Conservation (phyloP, 2,888 invertebrate species). For the Cosmia pyralina region DNA sequence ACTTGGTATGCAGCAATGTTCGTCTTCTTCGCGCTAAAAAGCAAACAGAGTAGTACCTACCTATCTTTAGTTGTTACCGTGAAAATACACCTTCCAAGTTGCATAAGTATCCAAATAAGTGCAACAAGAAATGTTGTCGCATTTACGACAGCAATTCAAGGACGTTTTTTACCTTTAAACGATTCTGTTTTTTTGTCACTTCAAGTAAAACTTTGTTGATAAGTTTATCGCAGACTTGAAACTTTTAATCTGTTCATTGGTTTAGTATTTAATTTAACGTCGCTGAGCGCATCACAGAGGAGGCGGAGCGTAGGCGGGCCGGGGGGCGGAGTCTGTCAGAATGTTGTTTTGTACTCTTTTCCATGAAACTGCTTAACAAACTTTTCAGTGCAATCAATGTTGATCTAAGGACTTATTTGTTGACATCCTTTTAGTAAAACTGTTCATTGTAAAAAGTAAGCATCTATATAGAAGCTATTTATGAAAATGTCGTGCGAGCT, state of each 20-base stretch:
- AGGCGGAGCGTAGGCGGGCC: constrained; percentile 18
- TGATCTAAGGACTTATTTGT: background rate
- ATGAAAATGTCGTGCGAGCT: background rate
- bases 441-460: background rate
- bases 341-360: background rate
- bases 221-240: background rate
- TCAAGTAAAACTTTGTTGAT: background rate
- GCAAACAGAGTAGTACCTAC: background rate
- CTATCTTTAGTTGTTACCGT: background rate
- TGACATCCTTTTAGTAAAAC: constrained; percentile 4
- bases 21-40: background rate
- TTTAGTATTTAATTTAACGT: constrained; percentile 4
- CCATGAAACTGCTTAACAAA: background rate
- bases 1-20: background rate
- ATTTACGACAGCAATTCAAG: background rate
- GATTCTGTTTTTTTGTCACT: background rate
- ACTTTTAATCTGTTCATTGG: background rate
- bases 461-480: background rate
- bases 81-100: background rate
- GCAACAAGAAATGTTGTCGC: background rate
- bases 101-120: background rate
- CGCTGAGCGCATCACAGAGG: background rate
- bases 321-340: constrained; percentile 17
- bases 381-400: constrained; percentile 1
- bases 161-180: background rate